These are phyloP conservation scores for Catamblyrhynchus diadema DNA, from an alignment of 2,797 vertebrate species.

Conservation along the genomic window DNA sequence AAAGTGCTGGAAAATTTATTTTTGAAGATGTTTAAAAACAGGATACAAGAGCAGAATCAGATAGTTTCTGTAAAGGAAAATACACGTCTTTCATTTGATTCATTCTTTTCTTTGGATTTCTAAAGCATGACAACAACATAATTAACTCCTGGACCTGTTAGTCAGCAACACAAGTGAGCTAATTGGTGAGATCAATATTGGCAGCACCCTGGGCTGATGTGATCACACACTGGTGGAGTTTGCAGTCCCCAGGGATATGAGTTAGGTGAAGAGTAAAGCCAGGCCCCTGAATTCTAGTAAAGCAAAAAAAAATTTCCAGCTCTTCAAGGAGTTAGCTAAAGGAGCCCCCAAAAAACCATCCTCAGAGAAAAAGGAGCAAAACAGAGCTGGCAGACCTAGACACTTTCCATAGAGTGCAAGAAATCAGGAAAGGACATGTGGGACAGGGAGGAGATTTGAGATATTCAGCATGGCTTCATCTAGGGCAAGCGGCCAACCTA, in stretches of 20 bases:
- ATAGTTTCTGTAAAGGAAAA: background rate
- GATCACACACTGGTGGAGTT: background rate
- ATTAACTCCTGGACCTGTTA: background rate
- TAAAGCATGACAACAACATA: slow-evolving; percentile 1
- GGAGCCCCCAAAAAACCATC: background rate
- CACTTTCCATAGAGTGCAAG: background rate
- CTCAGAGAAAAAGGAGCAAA: background rate
- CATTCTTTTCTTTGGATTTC: background rate
- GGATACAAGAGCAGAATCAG: background rate
- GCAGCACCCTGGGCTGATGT: background rate
- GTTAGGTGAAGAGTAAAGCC: background rate
- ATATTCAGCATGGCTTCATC: background rate
- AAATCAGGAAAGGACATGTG: background rate
- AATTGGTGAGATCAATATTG: background rate
- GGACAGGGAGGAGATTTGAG: background rate
- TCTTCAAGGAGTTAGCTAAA: background rate
- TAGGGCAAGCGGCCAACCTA: background rate
- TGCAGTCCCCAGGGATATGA: background rate
- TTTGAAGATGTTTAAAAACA: background rate
- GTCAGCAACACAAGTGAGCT: background rate
- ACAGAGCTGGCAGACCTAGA: background rate
- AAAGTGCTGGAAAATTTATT: background rate
- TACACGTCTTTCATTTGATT: background rate
- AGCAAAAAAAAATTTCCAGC: background rate
- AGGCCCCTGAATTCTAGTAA: background rate